Conservation (phyloP, 2,888 invertebrate genomes). For the Congeria kusceri region DNA sequence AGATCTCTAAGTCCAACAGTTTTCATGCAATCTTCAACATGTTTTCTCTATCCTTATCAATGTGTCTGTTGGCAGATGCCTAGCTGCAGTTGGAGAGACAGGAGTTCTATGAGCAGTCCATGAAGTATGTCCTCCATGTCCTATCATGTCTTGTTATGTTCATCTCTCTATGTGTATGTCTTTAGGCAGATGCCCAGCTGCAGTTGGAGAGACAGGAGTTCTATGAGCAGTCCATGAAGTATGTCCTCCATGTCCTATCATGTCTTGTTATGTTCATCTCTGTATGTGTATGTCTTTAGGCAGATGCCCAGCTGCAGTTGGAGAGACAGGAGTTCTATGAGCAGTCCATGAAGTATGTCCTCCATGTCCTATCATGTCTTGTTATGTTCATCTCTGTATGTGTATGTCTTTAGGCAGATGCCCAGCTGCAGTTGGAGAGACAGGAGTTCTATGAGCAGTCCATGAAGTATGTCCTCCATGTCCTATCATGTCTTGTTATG, state of each 20-base stretch:
- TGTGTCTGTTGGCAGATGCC: conserved; percentile 94
- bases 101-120: conserved; percentile 97
- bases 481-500: no score
- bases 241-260: conserved; percentile 98
- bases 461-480: conserved; percentile 98
- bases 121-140: conserved; percentile 98
- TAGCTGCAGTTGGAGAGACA: conserved; percentile 98
- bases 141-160: no score
- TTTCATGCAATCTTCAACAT: no score
- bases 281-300: no score
- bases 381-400: no score
- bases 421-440: conserved; percentile 98
- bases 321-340: conserved; percentile 98
- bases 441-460: conserved; percentile 98
- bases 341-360: conserved; percentile 98
- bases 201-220: conserved; percentile 99
- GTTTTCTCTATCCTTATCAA: no score
- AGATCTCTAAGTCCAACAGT: no score
- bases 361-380: no score
- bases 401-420: no score
- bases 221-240: conserved; percentile 97
- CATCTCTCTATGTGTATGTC: no score
- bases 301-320: conserved; percentile 98
- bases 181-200: conserved; percentile 98
- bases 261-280: no score